Evolutionary conservation across 2,113 vertebrate species (phyloP).

Genomic region (Oryctolagus cuniculus): DNA sequence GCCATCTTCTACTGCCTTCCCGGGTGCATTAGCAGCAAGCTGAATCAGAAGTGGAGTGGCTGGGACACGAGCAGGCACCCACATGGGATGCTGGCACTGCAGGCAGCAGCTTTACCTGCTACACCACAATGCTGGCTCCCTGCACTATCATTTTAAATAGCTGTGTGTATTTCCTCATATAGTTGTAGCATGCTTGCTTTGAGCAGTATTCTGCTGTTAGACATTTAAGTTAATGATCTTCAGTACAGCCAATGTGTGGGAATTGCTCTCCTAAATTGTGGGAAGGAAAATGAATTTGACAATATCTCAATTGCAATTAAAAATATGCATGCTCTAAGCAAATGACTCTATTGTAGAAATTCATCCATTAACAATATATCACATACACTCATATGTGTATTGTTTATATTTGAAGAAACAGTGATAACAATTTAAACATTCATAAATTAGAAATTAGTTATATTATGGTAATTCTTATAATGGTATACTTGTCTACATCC

Average conservation of each 20-base stretch:
- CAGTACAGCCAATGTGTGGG: background rate
- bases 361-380: background rate
- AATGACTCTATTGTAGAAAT: slow-evolving; percentile 15
- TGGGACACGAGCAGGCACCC: too few species aligned
- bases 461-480: background rate
- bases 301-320: background rate
- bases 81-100: too few species aligned
- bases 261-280: background rate
- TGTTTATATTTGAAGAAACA: slow-evolving; percentile 33
- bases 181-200: background rate
- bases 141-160: background rate
- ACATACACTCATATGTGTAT: background rate
- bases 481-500: background rate
- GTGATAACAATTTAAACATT: background rate
- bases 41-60: too few species aligned
- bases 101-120: too few species aligned
- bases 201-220: background rate
- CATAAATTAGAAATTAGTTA: background rate
- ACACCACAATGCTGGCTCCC: too few species aligned
- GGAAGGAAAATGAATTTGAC: background rate
- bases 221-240: background rate
- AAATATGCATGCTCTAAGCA: background rate
- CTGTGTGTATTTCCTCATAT: background rate
- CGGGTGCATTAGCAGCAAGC: too few species aligned
- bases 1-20: too few species aligned